Percentiles rank a stretch among this genome's conserved stretches.
These are phyloP conservation scores for Dromiciops gliroides DNA, from an alignment of 2,113 vertebrate species.

Conservation along the genomic window DNA sequence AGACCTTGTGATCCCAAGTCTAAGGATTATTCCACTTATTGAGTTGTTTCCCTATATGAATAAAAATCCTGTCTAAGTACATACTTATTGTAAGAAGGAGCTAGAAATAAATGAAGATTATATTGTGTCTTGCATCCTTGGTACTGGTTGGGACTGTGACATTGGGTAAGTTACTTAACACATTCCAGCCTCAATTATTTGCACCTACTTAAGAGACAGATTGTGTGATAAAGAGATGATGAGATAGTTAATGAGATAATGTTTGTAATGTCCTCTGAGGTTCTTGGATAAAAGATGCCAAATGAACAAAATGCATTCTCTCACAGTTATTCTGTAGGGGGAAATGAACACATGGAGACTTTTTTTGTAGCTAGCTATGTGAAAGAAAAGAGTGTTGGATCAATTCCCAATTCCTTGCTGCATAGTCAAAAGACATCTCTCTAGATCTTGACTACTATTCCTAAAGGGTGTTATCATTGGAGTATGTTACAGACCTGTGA, in stretches of 20 bases:
- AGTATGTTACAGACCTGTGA: background rate
- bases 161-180: background rate
- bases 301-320: background rate
- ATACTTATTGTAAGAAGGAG: background rate
- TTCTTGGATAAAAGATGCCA: constrained; percentile 20
- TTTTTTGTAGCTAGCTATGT: background rate
- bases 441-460: background rate
- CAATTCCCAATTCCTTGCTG: background rate
- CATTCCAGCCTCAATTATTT: constrained; percentile 15
- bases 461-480: background rate
- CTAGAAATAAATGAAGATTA: constrained; percentile 31
- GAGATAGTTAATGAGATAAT: background rate
- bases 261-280: background rate
- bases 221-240: background rate
- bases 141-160: background rate
- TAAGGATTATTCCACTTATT: background rate
- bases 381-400: constrained; percentile 23
- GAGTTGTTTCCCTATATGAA: background rate
- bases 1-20: background rate
- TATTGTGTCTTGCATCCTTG: background rate
- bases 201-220: background rate
- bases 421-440: background rate
- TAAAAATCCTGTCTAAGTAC: background rate
- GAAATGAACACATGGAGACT: background rate
- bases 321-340: background rate